A percentile compares a stretch with the other conserved stretches of the same genome.
phyloP scores from a whole-genome alignment of 2,797 vertebrate genomes.

The Holocentrus rufus region DNA sequence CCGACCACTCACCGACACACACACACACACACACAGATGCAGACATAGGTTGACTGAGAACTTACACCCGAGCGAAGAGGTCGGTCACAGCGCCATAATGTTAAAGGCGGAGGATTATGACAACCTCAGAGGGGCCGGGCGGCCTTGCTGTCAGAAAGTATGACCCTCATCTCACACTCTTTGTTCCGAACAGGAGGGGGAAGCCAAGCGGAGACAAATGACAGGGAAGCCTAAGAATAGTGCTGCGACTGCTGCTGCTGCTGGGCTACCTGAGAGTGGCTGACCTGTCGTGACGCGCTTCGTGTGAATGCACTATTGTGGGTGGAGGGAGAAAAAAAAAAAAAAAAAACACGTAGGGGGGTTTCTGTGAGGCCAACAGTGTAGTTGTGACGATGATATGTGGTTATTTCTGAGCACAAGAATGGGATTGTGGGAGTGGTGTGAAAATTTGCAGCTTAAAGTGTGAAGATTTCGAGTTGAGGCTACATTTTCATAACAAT shows the following conservation, averaged over 20 bases:
- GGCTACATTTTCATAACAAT: not conserved
- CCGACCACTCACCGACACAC: not conserved
- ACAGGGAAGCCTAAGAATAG: constrained; percentile 48
- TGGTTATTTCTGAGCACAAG: not conserved
- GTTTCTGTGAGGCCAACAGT: not conserved
- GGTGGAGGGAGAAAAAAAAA: no score
- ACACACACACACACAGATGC: not conserved
- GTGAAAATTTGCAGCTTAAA: not conserved
- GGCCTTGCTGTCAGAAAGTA: constrained; percentile 69
- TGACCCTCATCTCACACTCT: constrained; percentile 71
- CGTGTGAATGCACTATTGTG: constrained; percentile 2
- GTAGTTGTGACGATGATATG: not conserved
- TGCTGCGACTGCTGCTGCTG: constrained; percentile 30
- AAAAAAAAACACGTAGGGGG: no score
- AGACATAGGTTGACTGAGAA: not conserved
- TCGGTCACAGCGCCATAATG: constrained; percentile 28
- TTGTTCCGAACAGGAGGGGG: constrained; percentile 61
- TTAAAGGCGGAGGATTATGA: constrained; percentile 58
- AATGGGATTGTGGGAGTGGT: not conserved
- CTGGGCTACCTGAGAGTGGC: constrained; percentile 46
- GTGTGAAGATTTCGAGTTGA: constrained; percentile 3
- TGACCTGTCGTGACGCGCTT: constrained; percentile 3
- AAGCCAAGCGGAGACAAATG: constrained; percentile 46
- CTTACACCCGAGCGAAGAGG: constrained; percentile 18
- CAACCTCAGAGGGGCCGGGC: constrained; percentile 62